phyloP scores from a whole-genome alignment of 2,888 invertebrate species.

The Diachrysia chrysitis region DNA sequence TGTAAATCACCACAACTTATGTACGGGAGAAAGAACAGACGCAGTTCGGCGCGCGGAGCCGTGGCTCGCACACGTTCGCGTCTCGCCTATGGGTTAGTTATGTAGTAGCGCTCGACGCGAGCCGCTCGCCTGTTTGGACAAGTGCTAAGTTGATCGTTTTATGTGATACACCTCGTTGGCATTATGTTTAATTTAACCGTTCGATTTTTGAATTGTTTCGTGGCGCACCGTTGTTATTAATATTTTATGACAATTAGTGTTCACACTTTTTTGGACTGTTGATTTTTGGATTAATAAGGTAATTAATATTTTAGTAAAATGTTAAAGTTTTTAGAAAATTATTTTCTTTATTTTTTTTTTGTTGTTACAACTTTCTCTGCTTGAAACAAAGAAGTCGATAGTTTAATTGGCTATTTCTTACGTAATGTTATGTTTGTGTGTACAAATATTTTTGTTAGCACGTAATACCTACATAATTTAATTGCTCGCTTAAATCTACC shows the following conservation, averaged over 20 bases:
- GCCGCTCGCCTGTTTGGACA: conserved; percentile 82
- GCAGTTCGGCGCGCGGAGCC: conserved; percentile 87
- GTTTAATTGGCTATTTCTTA: conserved; percentile 51
- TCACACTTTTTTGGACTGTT: conserved; percentile 70
- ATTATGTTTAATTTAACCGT: conserved; percentile 87
- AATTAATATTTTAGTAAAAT: conserved; percentile 56
- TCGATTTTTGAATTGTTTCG: conserved; percentile 83
- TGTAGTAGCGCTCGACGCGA: conserved; percentile 71
- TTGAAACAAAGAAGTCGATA: conserved; percentile 49
- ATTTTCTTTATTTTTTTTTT: conserved; percentile 19
- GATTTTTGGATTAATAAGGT: conserved; percentile 67
- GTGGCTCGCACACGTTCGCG: conserved; percentile 69
- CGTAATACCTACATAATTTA: conserved; percentile 49
- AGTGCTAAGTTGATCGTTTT: conserved; percentile 88
- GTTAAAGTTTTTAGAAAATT: conserved; percentile 30
- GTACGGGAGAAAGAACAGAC: conserved; percentile 73
- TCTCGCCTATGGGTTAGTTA: conserved; percentile 70
- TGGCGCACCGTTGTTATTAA: conserved; percentile 75
- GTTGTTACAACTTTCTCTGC: conserved; percentile 43
- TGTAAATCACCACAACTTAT: conserved; percentile 80
- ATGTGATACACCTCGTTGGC: conserved; percentile 86
- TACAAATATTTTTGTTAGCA: conserved; percentile 48
- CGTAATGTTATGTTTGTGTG: conserved; percentile 45
- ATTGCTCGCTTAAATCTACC: conserved; percentile 42
- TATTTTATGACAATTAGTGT: conserved; percentile 66